Base-by-base conservation (phyloP, 1,140 invertebrate species). In the Sarcophaga peregrina region DNA sequence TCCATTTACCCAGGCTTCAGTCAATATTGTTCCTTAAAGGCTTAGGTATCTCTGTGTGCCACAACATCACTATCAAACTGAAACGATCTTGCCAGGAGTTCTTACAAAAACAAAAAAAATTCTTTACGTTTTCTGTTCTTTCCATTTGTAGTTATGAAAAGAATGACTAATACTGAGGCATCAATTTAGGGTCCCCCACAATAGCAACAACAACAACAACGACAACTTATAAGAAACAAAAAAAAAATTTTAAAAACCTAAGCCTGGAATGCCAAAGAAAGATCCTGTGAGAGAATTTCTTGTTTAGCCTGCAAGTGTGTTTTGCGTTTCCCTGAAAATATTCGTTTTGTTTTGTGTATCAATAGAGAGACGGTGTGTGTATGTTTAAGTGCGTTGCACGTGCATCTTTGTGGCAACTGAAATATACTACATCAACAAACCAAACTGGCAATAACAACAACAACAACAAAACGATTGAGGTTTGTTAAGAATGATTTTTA, bases 11-110 rank as follows among this genome's bases (percentile, higher is more conserved):
- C 25, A 58, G 11, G 54, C 13, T 58, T 11, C n/a, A 5, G 5
- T 58, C n/a, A 7, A 20, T 68, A 68, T 68, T 68, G 62, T 68
- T 68, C 20, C 62, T 25, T 68, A 68, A 20, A 68, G 17, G 17
- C 62, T n/a, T 20, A 20, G n/a, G 17, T 20, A 20, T 68, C 10
- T 68, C 9, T 68, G 17, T 37, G 25, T 37, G 25, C 25, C 25
- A 37, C 25, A 68, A 7, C 62, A 68, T 68, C 62, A 68, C 17
- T 68, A 68, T 68, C 62, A 68, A 20, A 68, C 62, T 20, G 20
- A 68, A 68, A 25, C 62, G 17, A 68, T 68, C 62, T 68, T 68
- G 62, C 62, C 62, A 68, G 62, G 62, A 68, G 62, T 68, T 68
- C 62, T 68, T 68, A 20, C 5, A 68, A 15, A 62, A 7, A 37